These are phyloP conservation scores for Andrena haemorrhoa DNA, from an alignment of 2,888 invertebrate genomes.

Conservation along the genomic window DNA sequence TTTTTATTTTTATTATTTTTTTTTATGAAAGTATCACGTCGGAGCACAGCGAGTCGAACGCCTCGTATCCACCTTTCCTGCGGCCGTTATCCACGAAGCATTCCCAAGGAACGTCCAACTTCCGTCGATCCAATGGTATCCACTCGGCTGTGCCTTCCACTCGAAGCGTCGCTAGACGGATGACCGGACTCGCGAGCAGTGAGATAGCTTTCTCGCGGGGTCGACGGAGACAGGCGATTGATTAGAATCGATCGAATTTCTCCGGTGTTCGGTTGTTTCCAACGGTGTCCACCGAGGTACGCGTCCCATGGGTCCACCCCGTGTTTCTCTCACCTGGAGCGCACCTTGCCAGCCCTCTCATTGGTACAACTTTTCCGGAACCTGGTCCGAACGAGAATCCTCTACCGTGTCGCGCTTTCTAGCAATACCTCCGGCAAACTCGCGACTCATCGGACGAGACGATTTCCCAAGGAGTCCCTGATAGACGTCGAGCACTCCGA, in stretches of 20 bases:
- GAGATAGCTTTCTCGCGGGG: slow-evolving; percentile 4
- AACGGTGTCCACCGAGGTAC: slow-evolving; percentile 52
- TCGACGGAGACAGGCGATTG: slow-evolving; percentile 7
- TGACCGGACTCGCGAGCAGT: slow-evolving; percentile 5
- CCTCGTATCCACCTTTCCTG: slow-evolving; percentile 27
- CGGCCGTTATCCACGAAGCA: slow-evolving; percentile 24
- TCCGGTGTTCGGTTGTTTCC: slow-evolving; percentile 53
- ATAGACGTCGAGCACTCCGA: slow-evolving; percentile 2
- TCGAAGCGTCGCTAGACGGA: slow-evolving; percentile 11
- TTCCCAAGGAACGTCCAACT: not conserved
- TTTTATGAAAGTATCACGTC: not conserved
- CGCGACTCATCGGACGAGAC: slow-evolving; percentile 14
- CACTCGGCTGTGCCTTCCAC: not conserved
- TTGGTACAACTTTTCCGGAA: slow-evolving; percentile 54
- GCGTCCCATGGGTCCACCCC: slow-evolving; percentile 71
- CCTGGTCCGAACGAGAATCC: slow-evolving; percentile 24
- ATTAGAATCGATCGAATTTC: slow-evolving; percentile 49
- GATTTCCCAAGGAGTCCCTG: not conserved
- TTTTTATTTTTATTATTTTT: not conserved
- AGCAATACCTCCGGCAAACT: not conserved
- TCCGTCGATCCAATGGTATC: not conserved
- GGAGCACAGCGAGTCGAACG: not conserved
- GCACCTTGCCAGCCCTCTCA: slow-evolving; percentile 60
- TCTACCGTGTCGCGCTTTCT: not conserved
- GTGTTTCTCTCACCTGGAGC: slow-evolving; percentile 67